A percentile compares a stretch with the other conserved stretches of the same genome.
phyloP scores from a whole-genome alignment of 2,113 vertebrate species.

The Holacanthus passer region DNA sequence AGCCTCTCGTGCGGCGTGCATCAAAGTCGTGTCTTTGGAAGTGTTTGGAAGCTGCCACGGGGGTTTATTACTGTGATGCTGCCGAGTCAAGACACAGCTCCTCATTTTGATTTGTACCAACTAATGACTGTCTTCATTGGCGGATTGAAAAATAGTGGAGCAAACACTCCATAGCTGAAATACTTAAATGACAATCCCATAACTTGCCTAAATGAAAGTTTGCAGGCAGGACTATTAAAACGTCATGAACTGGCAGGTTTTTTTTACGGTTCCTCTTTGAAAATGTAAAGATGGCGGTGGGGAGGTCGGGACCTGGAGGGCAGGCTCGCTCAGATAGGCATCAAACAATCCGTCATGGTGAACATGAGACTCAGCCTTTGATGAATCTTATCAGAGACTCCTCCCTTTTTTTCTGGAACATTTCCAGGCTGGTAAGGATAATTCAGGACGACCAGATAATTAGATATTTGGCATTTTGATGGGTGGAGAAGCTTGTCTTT shows the following conservation, averaged over 20 bases:
- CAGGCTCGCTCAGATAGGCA: conserved; percentile 29
- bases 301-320: conserved; percentile 9
- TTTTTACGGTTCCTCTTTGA: conserved; percentile 14
- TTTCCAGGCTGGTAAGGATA: neutral
- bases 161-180: neutral
- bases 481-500: neutral
- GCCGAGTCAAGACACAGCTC: neutral
- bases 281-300: conserved; percentile 27
- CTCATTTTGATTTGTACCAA: neutral
- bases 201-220: neutral
- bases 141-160: neutral
- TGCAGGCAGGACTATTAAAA: conserved; percentile 1
- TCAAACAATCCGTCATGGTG: conserved; percentile 34
- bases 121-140: conserved; percentile 1
- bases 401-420: neutral
- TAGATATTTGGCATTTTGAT: neutral
- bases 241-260: conserved; percentile 26
- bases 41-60: neutral
- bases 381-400: conserved; percentile 42
- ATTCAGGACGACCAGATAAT: conserved; percentile 25
- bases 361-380: conserved; percentile 19
- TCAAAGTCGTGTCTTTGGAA: neutral
- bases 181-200: neutral
- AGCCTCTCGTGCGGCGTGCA: neutral
- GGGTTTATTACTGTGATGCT: neutral